These are phyloP conservation scores for Lacanobia oleracea DNA, from an alignment of 2,888 invertebrate species.

Conservation along the genomic window DNA sequence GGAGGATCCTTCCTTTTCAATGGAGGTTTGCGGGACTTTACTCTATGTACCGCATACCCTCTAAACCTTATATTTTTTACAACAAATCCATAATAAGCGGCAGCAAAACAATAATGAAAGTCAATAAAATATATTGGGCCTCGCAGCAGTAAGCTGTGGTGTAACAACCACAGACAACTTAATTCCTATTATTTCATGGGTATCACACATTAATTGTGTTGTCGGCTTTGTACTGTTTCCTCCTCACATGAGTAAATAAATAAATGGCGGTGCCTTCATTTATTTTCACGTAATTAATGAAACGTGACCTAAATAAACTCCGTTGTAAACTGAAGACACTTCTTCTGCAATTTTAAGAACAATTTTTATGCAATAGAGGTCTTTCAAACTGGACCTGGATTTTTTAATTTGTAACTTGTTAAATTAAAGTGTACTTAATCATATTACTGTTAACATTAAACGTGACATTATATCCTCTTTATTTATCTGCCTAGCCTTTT, in stretches of 20 bases:
- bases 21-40: too few relatives aligned
- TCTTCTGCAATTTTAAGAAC: neutral
- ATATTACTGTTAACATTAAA: too few relatives aligned
- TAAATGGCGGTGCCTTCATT: conserved; percentile 44
- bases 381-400: neutral
- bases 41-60: too few relatives aligned
- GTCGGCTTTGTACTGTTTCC: conserved; percentile 41
- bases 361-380: conserved; percentile 13
- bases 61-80: too few relatives aligned
- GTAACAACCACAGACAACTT: conserved; percentile 19
- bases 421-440: too few relatives aligned
- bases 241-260: conserved; percentile 44
- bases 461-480: too few relatives aligned
- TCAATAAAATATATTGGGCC: neutral
- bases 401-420: too few relatives aligned
- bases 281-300: conserved; percentile 49
- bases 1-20: too few relatives aligned
- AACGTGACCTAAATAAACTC: conserved; percentile 39
- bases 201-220: conserved; percentile 53
- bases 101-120: neutral
- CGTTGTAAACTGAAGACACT: neutral
- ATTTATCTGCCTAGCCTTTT: too few relatives aligned
- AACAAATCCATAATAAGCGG: neutral
- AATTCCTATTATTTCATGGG: conserved; percentile 42
- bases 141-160: too few relatives aligned